Evolutionary conservation across 1,140 invertebrate species (phyloP), one percentile per base, ranked within the genome.

Genomic region (Agrypnia vestita): DNA sequence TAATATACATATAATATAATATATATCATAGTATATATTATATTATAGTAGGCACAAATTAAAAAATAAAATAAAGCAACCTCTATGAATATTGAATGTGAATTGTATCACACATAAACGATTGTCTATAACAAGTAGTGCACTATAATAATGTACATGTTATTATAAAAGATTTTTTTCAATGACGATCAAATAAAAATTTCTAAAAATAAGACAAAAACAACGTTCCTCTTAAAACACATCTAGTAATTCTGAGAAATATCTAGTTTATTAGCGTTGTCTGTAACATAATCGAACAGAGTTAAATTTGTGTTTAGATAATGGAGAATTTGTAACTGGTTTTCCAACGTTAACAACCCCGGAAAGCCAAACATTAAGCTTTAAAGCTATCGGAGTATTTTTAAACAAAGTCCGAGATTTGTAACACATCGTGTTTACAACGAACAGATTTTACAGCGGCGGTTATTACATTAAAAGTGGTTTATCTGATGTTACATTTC

Each of bases 401-500:
- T 3, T 19, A 59, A 59, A 59, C 15, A 21, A 56, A 56, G n/a
- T 9, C 53, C 8, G 11, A 56, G n/a, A 19, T 6, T 35, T n/a
- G 53, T n/a, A 56, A 59, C 55, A 19, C 55, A 19, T 21, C 55
- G 25, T 35, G 25, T 21, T 59, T 17, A 21, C 55, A 59, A 10
- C 21, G 21, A 59, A 59, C 55, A 59, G 55, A 59, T 59, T 59
- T 59, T 19, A 55, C 19, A 21, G 17, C 15, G 15, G 55, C 17
- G 55, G 55, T 59, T 59, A 17, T 19, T 59, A 0, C 17, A 17
- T 59, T 59, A 59, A 59, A 8, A 21, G 15, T 59, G 17, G 11
- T 21, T 21, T 19, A 15, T 59, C 21, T 17, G 8, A 17, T n/a
- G 12, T 56, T 8, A 56, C n/a, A 56, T 56, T 56, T 56, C 53